Evolutionary conservation across 2,888 invertebrate species (phyloP), one percentile per base, ranked within the genome.

Genomic region (Mesodorylaimus sp.): DNA sequence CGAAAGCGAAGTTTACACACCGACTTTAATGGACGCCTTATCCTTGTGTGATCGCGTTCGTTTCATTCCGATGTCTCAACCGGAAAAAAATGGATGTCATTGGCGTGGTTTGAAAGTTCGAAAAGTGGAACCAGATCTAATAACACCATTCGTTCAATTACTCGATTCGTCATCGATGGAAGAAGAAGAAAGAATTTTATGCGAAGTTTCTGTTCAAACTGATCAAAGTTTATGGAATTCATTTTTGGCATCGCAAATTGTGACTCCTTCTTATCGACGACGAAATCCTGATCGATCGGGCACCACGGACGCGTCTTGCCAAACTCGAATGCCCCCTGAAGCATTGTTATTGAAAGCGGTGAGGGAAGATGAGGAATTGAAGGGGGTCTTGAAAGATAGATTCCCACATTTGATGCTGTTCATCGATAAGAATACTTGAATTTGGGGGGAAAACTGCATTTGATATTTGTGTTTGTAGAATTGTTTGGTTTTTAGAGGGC

Each of bases 201-300:
- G n/a, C n/a, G 44, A 43, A 24, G 21, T 26, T 10, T 24, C 26
- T 21, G 5, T 10, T 5, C 44, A 43, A 43, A 43, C 44, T 26
- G 44, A 43, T 26, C 26, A 26, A 26, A 5, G 7, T 26, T 26
- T 43, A 21, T 43, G 44, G 44, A 43, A 43, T 27, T 10, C 44
- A 10, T 43, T 43, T 26, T 43, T 43, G 44, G 44, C 44, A 3
- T 7, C 44, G 13, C 44, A 43, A 26, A n/a, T n/a, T n/a, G n/a
- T n/a, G n/a, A n/a, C n/a, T n/a, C 10, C 27, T 7, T 13, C 44
- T 24, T 27, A 10, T 3, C n/a, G 41, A 19, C 10, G 21, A 13
- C 41, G 41, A 39, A 21, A 39, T n/a, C 7, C 16, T 5, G 21
- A 39, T 7, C 7, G 21, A 7, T 7, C 10, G 7, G 21, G 10